Base-by-base conservation (phyloP, 2,888 invertebrate genomes). In the Agrochola lychnidis region DNA sequence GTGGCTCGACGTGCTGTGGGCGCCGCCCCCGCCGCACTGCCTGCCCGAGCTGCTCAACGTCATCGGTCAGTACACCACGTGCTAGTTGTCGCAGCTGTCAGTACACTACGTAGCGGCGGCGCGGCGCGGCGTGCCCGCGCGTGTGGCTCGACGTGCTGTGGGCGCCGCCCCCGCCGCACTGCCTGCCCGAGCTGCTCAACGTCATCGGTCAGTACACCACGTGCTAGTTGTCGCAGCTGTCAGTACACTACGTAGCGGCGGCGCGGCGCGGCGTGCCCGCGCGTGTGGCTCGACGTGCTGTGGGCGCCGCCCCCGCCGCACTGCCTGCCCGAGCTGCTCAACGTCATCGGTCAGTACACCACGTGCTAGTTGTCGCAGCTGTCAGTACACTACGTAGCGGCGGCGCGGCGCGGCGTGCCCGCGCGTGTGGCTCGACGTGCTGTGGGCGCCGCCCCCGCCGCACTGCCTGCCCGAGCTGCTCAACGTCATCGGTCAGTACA, bases 71-170 rank as follows among this genome's bases (percentile, higher is more conserved):
- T 73, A 69, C 70, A 19, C 30, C 16, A 16, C 9, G 63, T 42
- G 64, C 22, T 40, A 62, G 25, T 25, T 14, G 25, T 4, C 12
- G 25, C 12, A 62, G 1, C 36, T 22, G 22, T 57, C 62, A 62
- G 22, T 30, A 59, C 57, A 57, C 57, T 57, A 16, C 25, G 42
- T 42, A 42, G 10, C 97, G 98, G 83, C 97, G 98, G 53, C 98
- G 98, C 92, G 99, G 99, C 0, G 97, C 97, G 73, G 97, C 97
- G 85, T 98, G 99, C 90, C 98, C 98, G 45, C 97, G 98, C 72
- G 97, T 99, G 78, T 99, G 99, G 99, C 97, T 99, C 19, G 98
- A 99, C 93, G 98, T 99, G 67, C 97, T 99, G 83, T 98, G 98
- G 97, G 98, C 98, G 87, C 97, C 97, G 45, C 97, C 97, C 81